A percentile compares a stretch with the other conserved stretches of the same genome.
Evolutionary conservation across 2,113 vertebrate species (phyloP).

Genomic region (Ursus arctos): DNA sequence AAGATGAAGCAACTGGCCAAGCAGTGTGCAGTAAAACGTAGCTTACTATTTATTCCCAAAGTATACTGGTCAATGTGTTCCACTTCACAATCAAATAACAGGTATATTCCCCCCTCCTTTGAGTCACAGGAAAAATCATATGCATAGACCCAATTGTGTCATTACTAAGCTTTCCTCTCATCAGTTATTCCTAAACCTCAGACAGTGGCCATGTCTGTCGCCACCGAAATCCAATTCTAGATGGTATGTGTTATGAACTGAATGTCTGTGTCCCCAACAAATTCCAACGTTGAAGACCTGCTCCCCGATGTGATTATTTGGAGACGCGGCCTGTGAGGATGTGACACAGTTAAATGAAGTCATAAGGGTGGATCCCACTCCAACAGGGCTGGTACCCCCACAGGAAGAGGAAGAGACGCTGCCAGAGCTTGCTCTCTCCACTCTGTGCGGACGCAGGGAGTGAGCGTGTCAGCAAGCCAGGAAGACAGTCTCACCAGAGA

Average conservation of each 20-base stretch:
- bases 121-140: neutral
- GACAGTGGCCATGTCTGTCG: neutral
- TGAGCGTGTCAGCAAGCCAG: neutral
- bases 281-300: neutral
- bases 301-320: neutral
- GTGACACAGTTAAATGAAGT: neutral
- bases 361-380: no score
- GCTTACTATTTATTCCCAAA: neutral
- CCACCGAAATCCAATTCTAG: neutral
- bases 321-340: neutral
- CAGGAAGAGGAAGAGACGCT: neutral
- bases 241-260: neutral
- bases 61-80: neutral
- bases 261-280: neutral
- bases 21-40: neutral
- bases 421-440: no score
- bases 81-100: neutral
- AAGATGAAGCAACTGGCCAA: neutral
- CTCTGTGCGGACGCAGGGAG: no score
- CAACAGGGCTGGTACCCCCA: neutral
- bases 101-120: neutral
- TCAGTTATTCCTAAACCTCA: neutral
- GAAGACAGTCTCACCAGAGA: neutral
- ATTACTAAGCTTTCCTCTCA: neutral
- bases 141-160: neutral